These are phyloP conservation scores for Parnassius glacialis DNA, from an alignment of 2,888 invertebrate genomes.

Conservation along the genomic window DNA sequence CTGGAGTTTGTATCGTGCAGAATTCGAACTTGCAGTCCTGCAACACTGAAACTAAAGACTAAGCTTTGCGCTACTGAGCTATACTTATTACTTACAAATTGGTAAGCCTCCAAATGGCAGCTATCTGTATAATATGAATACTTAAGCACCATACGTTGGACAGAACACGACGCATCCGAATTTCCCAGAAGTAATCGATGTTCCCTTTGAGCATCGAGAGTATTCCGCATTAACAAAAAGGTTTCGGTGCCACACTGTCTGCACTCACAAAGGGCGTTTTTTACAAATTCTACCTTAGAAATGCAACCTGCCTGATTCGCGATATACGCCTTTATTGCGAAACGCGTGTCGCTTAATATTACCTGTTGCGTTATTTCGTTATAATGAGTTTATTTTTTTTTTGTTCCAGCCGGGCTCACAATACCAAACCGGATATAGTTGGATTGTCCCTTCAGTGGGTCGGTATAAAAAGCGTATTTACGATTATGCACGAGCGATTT, in stretches of 20 bases:
- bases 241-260: conserved; percentile 76
- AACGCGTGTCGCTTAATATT: conserved; percentile 41
- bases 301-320: conserved; percentile 52
- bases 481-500: conserved; percentile 78
- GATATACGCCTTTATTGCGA: conserved; percentile 46
- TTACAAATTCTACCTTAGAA: conserved; percentile 67
- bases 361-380: conserved; percentile 38
- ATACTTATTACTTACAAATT: too few species aligned
- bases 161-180: conserved; percentile 39
- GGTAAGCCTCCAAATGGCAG: too few species aligned
- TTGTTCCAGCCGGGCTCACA: conserved; percentile 60
- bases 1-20: too few species aligned
- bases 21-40: too few species aligned
- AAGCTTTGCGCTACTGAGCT: too few species aligned
- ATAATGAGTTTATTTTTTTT: conserved; percentile 61
- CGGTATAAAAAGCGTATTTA: conserved; percentile 68
- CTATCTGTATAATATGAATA: too few species aligned
- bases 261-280: conserved; percentile 69
- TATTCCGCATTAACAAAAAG: conserved; percentile 66
- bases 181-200: conserved; percentile 56
- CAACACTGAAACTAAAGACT: too few species aligned
- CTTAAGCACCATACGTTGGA: conserved; percentile 4
- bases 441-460: conserved; percentile 57
- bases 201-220: conserved; percentile 50
- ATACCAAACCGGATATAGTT: conserved; percentile 73